These are phyloP conservation scores for Cecidostiba fungosa DNA, from an alignment of 2,888 invertebrate species.

Conservation along the genomic window DNA sequence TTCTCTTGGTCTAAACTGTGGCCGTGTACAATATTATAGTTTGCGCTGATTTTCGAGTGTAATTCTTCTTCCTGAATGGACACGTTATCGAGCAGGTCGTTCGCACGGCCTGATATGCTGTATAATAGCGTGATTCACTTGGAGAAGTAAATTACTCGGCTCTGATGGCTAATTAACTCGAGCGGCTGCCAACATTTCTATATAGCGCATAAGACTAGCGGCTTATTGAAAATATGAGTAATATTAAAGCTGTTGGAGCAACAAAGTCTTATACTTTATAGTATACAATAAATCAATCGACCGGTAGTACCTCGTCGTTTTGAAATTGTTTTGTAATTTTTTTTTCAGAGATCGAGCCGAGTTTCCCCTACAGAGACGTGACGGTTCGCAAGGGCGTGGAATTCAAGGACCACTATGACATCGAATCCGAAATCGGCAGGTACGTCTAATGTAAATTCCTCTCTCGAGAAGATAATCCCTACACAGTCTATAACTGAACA, in stretches of 20 bases:
- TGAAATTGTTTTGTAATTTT: neutral
- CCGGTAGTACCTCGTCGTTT: conserved; percentile 1
- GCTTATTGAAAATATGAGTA: conserved; percentile 49
- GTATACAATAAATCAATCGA: conserved; percentile 37
- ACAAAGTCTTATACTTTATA: conserved; percentile 17
- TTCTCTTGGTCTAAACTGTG: neutral
- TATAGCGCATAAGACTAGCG: too few relatives aligned
- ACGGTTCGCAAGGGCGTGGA: conserved; percentile 90
- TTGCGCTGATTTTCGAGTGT: neutral
- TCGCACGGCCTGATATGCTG: too few relatives aligned
- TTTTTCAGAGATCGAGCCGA: conserved; percentile 91
- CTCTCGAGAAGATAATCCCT: too few relatives aligned
- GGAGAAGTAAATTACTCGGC: conserved; percentile 37
- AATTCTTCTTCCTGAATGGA: neutral
- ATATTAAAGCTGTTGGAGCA: conserved; percentile 31
- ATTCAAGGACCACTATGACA: conserved; percentile 92
- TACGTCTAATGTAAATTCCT: too few relatives aligned
- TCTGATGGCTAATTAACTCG: neutral
- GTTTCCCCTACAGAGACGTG: conserved; percentile 94
- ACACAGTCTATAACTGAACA: too few relatives aligned
- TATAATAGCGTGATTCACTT: neutral
- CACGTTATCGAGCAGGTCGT: neutral
- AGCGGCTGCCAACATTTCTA: conserved; percentile 27
- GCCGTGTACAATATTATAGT: neutral
- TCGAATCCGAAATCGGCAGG: conserved; percentile 96